Percentiles rank a stretch among this genome's conserved stretches.
Evolutionary conservation across 2,888 invertebrate species (phyloP).

Genomic region (Geotrupes spiniger): DNA sequence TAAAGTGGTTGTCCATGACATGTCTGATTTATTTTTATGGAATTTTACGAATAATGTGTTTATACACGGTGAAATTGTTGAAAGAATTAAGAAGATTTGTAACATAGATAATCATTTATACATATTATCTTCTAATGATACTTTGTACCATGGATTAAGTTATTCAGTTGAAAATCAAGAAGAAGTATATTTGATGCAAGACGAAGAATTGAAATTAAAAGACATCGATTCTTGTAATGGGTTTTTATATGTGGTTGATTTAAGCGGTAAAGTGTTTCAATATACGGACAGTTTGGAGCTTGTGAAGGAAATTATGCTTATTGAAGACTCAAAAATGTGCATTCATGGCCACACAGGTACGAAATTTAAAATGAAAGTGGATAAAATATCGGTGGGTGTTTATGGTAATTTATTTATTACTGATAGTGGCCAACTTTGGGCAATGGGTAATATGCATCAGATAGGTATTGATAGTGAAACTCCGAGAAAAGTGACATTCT

Average conservation of each 20-base stretch:
- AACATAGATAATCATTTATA: constrained; percentile 51
- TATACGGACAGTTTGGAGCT: constrained; percentile 55
- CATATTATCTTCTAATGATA: constrained; percentile 47
- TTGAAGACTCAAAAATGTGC: constrained; percentile 64
- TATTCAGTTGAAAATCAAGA: constrained; percentile 41
- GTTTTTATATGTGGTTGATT: constrained; percentile 60
- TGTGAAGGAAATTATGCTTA: constrained; percentile 60
- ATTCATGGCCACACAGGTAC: constrained; percentile 62
- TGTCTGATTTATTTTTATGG: constrained; percentile 33
- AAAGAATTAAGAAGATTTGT: constrained; percentile 48
- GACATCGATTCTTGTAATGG: constrained; percentile 64
- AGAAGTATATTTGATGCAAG: constrained; percentile 51
- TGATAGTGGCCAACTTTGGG: constrained; percentile 68
- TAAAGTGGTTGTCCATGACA: constrained; percentile 7
- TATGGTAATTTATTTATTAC: constrained; percentile 64
- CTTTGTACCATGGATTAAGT: constrained; percentile 50
- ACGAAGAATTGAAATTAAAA: constrained; percentile 56
- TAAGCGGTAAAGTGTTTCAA: constrained; percentile 60
- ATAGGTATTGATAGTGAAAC: constrained; percentile 59
- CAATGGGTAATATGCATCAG: constrained; percentile 65
- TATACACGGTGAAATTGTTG: constrained; percentile 38
- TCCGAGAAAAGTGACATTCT: constrained; percentile 66
- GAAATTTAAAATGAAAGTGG: constrained; percentile 61
- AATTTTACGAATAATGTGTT: constrained; percentile 36
- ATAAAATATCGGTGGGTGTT: constrained; percentile 61